phyloP scores from a whole-genome alignment of 1,140 invertebrate species.

The Drosophila tsacasi region DNA sequence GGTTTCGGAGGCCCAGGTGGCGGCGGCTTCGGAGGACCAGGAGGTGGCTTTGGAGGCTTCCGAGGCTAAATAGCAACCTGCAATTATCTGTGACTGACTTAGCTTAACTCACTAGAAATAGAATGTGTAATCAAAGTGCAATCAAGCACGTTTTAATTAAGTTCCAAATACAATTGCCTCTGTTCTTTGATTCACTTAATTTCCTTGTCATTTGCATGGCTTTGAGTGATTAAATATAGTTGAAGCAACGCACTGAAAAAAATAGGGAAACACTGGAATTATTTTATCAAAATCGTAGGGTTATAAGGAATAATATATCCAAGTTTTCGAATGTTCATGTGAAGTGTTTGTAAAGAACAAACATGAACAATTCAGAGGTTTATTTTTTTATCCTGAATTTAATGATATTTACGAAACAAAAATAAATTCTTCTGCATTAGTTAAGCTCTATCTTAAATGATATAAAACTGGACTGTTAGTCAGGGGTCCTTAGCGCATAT shows the following conservation, averaged over 20 bases:
- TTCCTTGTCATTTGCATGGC: constrained; percentile 49
- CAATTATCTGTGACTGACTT: constrained; percentile 41
- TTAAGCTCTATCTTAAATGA: not conserved
- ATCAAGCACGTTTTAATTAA: constrained; percentile 46
- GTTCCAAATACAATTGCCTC: constrained; percentile 30
- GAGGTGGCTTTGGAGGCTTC: not conserved
- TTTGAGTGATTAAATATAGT: constrained; percentile 27
- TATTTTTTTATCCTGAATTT: not conserved
- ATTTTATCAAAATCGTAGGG: not conserved
- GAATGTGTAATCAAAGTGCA: constrained; percentile 42
- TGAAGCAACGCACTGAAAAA: not conserved
- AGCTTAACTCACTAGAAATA: constrained; percentile 30
- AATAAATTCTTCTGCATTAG: not conserved
- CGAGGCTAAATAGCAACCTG: constrained; percentile 11
- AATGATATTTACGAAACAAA: not conserved
- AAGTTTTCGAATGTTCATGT: not conserved
- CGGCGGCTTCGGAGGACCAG: not conserved
- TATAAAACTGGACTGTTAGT: not conserved
- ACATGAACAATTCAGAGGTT: not conserved
- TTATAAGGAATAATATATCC: not conserved
- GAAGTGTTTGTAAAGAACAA: not conserved
- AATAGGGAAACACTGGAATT: no score
- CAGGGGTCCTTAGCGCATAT: not conserved
- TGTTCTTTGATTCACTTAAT: constrained; percentile 40
- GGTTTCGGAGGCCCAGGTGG: no score